Base-by-base conservation (phyloP, 2,113 vertebrate genomes). In the Zapornia atra region DNA sequence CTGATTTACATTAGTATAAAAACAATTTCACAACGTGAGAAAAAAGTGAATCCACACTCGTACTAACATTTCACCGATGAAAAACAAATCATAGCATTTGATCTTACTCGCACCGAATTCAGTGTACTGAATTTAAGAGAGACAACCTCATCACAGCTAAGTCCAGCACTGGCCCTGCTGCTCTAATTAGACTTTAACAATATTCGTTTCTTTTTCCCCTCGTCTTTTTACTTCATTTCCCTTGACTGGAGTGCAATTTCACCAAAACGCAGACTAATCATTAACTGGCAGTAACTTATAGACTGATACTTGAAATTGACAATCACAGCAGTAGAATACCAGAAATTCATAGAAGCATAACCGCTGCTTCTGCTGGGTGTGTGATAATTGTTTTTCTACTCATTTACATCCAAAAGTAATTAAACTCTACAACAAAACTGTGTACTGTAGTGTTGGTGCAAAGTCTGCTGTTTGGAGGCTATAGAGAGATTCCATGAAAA, bases 151-250 rank as follows among this genome's bases (percentile, higher is more conserved):
- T 77, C 8, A 15, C 64, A 54, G 78, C 44, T 82, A 75, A 95
- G 90, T 82, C 75, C 82, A 89, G 80, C 57, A 59, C 56, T 76
- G 61, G 78, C 70, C 77, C 68, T 82, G 70, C 51, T 89, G 64
- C 88, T 90, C 70, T 82, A 95, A 91, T 96, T 86, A 86, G 59
- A 83, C 57, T 94, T 93, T 88, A 85, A 60, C 48, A 86, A 61
- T 92, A 82, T 77, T 90, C 48, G 34, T 81, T 93, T 89, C n/a
- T 81, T 83, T 90, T 72, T 82, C 7, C 28, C 12, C 33, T 85
- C 72, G 12, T 92, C 48, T 94, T 91, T 95, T 95, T 94, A 71
- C 87, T 95, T 97, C 73, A 93, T 94, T 96, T 96, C 85, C 86
- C 90, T 94, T 94, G 91, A 89, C 87, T 97, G 89, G 60, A 92